A percentile compares a stretch with the other conserved stretches of the same genome.
phyloP scores from a whole-genome alignment of 2,888 invertebrate genomes.

The Aelia acuminata region DNA sequence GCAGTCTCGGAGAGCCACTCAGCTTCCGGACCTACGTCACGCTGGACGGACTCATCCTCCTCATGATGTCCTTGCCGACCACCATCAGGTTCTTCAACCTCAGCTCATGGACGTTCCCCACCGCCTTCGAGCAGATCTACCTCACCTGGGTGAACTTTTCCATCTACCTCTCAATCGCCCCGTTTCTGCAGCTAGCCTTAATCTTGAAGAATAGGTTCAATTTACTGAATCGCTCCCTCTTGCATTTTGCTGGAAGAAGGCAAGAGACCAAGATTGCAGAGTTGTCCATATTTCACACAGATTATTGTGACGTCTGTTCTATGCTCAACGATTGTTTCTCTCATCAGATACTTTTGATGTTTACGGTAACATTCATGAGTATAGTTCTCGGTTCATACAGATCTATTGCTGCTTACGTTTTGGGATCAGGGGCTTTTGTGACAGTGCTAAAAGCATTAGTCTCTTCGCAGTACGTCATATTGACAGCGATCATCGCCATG shows the following conservation, averaged over 20 bases:
- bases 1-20: not conserved
- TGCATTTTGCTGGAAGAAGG: not conserved
- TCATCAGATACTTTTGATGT: slow-evolving; percentile 5
- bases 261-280: not conserved
- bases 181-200: not conserved
- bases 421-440: not conserved
- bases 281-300: not conserved
- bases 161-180: slow-evolving; percentile 4
- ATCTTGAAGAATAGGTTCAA: not conserved
- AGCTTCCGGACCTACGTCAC: not conserved
- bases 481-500: not conserved
- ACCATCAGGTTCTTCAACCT: not conserved
- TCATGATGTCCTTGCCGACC: not conserved
- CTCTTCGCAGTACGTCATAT: not conserved
- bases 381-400: slow-evolving; percentile 13
- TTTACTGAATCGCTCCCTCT: not conserved
- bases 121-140: not conserved
- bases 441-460: not conserved
- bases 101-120: not conserved
- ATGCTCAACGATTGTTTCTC: slow-evolving; percentile 30
- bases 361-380: not conserved
- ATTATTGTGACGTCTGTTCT: not conserved
- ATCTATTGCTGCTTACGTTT: not conserved
- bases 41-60: not conserved
- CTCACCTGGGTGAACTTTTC: not conserved